Percentiles rank a stretch among this genome's conserved stretches.
phyloP scores from a whole-genome alignment of 2,797 vertebrate genomes.

The Epinephelus coioides region DNA sequence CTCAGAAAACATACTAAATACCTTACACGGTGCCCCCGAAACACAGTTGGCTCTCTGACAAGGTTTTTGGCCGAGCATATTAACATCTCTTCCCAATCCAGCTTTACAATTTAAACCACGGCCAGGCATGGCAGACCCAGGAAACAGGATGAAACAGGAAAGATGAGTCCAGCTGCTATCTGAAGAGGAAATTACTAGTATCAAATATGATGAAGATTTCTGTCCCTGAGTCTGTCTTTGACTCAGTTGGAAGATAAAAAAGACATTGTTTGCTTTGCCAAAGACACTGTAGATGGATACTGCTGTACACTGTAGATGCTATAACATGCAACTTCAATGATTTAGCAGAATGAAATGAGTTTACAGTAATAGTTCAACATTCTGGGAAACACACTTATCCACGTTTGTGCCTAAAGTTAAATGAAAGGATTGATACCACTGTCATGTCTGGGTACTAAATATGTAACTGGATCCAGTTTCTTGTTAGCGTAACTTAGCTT shows the following conservation, averaged over 20 bases:
- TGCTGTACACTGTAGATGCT: neutral
- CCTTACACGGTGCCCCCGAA: slow-evolving; percentile 63
- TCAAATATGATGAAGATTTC: slow-evolving; percentile 51
- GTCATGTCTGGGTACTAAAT: neutral
- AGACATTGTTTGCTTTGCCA: too few species aligned
- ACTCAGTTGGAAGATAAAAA: neutral
- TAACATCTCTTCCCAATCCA: slow-evolving; percentile 35
- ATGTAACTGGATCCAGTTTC: neutral
- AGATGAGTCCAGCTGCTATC: slow-evolving; percentile 50
- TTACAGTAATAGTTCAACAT: neutral
- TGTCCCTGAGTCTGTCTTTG: slow-evolving; percentile 17
- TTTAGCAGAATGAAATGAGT: slow-evolving; percentile 8
- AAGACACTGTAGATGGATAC: neutral
- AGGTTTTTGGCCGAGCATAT: slow-evolving; percentile 42
- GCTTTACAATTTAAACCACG: slow-evolving; percentile 40
- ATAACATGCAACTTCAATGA: neutral
- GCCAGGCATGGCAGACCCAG: slow-evolving; percentile 28
- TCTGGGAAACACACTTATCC: neutral
- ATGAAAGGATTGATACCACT: slow-evolving; percentile 1
- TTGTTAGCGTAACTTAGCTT: slow-evolving; percentile 7
- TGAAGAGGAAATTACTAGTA: slow-evolving; percentile 52
- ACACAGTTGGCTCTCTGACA: slow-evolving; percentile 65
- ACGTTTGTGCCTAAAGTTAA: neutral
- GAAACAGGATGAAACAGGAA: slow-evolving; percentile 51
- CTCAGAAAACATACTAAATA: slow-evolving; percentile 64